phyloP scores from a whole-genome alignment of 2,113 vertebrate species.

The Brachirus orientalis region DNA sequence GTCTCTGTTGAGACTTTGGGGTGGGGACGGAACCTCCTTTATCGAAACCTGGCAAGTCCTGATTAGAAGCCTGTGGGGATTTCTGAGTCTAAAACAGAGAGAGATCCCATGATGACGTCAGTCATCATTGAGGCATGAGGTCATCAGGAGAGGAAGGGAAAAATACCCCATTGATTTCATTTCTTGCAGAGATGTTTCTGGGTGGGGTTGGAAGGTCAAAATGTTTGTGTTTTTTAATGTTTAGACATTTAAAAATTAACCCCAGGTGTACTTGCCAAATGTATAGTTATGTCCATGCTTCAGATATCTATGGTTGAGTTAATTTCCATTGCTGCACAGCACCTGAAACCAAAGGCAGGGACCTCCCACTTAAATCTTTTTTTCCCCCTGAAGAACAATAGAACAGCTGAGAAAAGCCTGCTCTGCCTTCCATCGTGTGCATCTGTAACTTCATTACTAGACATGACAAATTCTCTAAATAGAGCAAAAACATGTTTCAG shows the following conservation, averaged over 20 bases:
- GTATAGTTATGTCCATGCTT: not conserved
- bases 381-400: slow-evolving; percentile 51
- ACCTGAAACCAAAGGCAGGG: slow-evolving; percentile 65
- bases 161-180: slow-evolving; percentile 48
- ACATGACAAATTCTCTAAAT: slow-evolving; percentile 55
- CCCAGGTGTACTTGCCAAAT: slow-evolving; percentile 14
- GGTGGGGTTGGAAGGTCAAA: slow-evolving; percentile 36
- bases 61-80: slow-evolving; percentile 72
- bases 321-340: slow-evolving; percentile 27
- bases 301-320: slow-evolving; percentile 10
- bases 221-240: slow-evolving; percentile 9
- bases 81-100: slow-evolving; percentile 58
- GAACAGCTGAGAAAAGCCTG: slow-evolving; percentile 62
- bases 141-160: slow-evolving; percentile 39
- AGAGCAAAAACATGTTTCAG: slow-evolving; percentile 69
- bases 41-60: slow-evolving; percentile 80
- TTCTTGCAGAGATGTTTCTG: slow-evolving; percentile 28
- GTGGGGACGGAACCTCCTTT: slow-evolving; percentile 77
- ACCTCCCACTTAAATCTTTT: slow-evolving; percentile 49
- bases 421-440: slow-evolving; percentile 29
- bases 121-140: slow-evolving; percentile 61
- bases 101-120: slow-evolving; percentile 68
- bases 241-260: slow-evolving; percentile 27
- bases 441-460: slow-evolving; percentile 40
- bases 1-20: slow-evolving; percentile 79